Conservation (phyloP, 2,113 vertebrate genomes). For the Hyaena hyaena region DNA sequence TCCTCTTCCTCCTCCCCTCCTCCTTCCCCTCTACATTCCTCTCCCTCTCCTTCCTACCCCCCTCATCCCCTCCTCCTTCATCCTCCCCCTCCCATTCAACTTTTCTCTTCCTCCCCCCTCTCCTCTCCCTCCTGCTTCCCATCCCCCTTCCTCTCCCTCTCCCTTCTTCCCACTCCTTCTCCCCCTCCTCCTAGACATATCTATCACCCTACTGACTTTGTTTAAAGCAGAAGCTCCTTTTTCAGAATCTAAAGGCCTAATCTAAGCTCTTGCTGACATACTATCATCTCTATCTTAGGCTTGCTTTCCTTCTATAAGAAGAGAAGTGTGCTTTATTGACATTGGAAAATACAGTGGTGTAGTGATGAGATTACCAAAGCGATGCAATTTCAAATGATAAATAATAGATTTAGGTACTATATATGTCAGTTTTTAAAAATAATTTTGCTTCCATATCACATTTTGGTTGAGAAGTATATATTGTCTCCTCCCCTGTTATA, state of each 20-base stretch:
- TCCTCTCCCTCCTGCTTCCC: not conserved
- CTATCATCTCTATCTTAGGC: not conserved
- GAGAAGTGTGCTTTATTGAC: not conserved
- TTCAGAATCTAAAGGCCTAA: slow-evolving; percentile 45
- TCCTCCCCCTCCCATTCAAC: not conserved
- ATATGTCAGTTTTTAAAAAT: not conserved
- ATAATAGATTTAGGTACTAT: not conserved
- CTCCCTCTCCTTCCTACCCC: not conserved
- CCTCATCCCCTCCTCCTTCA: not conserved
- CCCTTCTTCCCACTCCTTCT: accelerated
- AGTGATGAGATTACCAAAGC: slow-evolving; percentile 24
- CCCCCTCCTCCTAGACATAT: not conserved
- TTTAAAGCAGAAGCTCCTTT: not conserved
- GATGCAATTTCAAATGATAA: not conserved
- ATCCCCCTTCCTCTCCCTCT: not conserved
- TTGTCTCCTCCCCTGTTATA: not conserved
- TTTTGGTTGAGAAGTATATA: not conserved
- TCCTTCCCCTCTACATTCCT: not conserved
- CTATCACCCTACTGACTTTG: slow-evolving; percentile 62
- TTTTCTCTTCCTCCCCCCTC: not conserved
- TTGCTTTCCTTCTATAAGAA: slow-evolving; percentile 9
- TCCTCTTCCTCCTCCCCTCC: not conserved
- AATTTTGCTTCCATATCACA: not conserved
- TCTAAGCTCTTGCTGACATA: not conserved
- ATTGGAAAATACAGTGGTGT: slow-evolving; percentile 39